Evolutionary conservation across 2,113 vertebrate species (phyloP), one percentile per base, ranked within the genome.

Genomic region (Oreotrochilus melanogaster): DNA sequence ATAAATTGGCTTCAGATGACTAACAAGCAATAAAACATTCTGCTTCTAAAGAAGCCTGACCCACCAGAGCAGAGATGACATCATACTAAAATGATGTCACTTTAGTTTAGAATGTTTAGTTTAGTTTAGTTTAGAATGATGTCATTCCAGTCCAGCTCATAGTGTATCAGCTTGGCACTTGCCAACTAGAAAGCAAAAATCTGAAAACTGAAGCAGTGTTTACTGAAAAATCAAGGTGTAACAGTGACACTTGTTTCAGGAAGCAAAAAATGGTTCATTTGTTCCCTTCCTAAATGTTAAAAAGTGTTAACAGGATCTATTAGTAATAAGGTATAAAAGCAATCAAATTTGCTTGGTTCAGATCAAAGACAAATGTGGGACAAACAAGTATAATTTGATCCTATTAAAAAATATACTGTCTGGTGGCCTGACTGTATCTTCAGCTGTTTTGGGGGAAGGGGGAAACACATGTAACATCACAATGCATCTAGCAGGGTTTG

Each of bases 101-200:
- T n/a, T n/a, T n/a, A n/a, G n/a, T n/a, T n/a, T n/a, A n/a, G n/a
- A n/a, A n/a, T n/a, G n/a, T n/a, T n/a, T n/a, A n/a, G n/a, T n/a
- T n/a, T n/a, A n/a, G n/a, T n/a, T n/a, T n/a, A n/a, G n/a, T n/a
- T n/a, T n/a, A n/a, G n/a, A n/a, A n/a, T n/a, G n/a, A n/a, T n/a
- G n/a, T n/a, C n/a, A 48, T 10, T 47, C 5, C 70, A 92, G 33
- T 47, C 47, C 23, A 93, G 73, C 45, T 84, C 70, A 48, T 62
- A 60, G 28, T n/a, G 7, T 39, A 78, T 74, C 43, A 95, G 56
- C 35, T 86, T 85, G 37, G 92, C 73, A 65, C 74, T 79, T 93
- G 78, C 80, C 92, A 93, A 57, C 73, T 53, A 92, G 92, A 88
- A 96, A 95, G 93, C 10, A 96, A 18, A 92, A 94, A 81, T 86